Base-by-base conservation (phyloP, 1,140 invertebrate genomes). In the Heliconius melpomene region DNA sequence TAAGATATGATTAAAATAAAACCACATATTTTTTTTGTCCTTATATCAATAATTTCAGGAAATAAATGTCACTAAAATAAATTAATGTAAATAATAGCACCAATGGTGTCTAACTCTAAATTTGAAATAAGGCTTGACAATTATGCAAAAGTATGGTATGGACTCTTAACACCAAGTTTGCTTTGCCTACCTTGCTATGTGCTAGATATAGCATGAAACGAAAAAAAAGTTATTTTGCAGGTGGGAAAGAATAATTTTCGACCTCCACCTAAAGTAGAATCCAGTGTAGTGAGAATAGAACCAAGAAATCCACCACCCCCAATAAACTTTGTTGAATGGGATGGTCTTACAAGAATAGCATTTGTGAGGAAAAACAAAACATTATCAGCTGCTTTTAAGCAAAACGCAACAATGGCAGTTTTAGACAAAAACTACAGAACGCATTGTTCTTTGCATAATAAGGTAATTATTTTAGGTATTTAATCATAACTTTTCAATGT, bases 211-310 rank as follows among this genome's bases (percentile, higher is more conserved):
- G 18, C 2, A 20, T 8, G 0, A 20, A 20, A 20, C 18, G 23
- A 29, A 29, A 29, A 66, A 26, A 66, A 66, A 13, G 7, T 13
- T 78, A n/a, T 87, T 76, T 87, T 94, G 54, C 77, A 97, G 97
- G 98, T 99, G 90, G 98, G 98, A 9, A 99, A 99, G 94, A 99
- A 99, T 94, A 99, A 99, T 94, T 99, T 99, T 88, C 96, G 97
- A 83, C 99, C 99, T 60, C 99, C 99, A 57, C 99, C 99, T 52
- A 99, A 99, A 95, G 98, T 99, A 1, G 99, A 99, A 94, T 99
- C 99, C 0, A 98, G 97, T 95, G 99, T 99, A n/a, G 98, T 99
- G 0, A 95, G 99, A 89, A 97, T 99, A 90, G 99, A 99, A 93
- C 99, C 99, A 7, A 96, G 97, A 89, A 99, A 99, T 95, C 99